phyloP scores from a whole-genome alignment of 2,888 invertebrate genomes.

The Erebia palarica region DNA sequence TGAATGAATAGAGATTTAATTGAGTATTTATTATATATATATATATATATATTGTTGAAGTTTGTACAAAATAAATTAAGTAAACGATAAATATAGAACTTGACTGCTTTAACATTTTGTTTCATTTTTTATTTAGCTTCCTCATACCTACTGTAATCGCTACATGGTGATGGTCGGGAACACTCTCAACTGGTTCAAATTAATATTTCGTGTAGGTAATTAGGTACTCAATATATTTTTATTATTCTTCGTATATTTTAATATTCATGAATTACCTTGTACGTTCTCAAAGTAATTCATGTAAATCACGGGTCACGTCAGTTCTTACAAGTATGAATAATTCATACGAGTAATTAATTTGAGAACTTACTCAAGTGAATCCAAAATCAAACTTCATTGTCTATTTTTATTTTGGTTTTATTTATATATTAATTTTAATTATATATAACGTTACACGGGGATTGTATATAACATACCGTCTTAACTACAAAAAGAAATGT shows the following conservation, averaged over 20 bases:
- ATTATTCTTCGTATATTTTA: too few relatives aligned
- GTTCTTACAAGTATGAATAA: too few relatives aligned
- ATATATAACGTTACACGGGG: constrained; percentile 19
- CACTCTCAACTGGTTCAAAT: too few relatives aligned
- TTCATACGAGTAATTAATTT: too few relatives aligned
- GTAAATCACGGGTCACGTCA: too few relatives aligned
- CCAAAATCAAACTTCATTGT: constrained; percentile 64
- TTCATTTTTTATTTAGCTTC: constrained; percentile 52
- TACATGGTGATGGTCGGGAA: too few relatives aligned
- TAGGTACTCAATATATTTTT: too few relatives aligned
- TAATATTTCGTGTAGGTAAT: too few relatives aligned
- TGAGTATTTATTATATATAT: constrained; percentile 84
- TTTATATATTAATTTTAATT: constrained; percentile 51
- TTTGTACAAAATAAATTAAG: constrained; percentile 84
- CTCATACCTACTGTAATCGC: too few relatives aligned
- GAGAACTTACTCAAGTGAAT: too few relatives aligned
- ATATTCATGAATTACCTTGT: neutral
- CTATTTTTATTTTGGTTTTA: constrained; percentile 79
- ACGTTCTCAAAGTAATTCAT: neutral
- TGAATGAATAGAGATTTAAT: constrained; percentile 82
- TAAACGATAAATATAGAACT: constrained; percentile 84
- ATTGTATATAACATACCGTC: constrained; percentile 52
- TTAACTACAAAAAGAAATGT: constrained; percentile 57
- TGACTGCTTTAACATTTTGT: constrained; percentile 78
- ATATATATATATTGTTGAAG: constrained; percentile 84